Evolutionary conservation across 2,113 vertebrate genomes (phyloP).

Genomic region (Salvelinus namaycush): DNA sequence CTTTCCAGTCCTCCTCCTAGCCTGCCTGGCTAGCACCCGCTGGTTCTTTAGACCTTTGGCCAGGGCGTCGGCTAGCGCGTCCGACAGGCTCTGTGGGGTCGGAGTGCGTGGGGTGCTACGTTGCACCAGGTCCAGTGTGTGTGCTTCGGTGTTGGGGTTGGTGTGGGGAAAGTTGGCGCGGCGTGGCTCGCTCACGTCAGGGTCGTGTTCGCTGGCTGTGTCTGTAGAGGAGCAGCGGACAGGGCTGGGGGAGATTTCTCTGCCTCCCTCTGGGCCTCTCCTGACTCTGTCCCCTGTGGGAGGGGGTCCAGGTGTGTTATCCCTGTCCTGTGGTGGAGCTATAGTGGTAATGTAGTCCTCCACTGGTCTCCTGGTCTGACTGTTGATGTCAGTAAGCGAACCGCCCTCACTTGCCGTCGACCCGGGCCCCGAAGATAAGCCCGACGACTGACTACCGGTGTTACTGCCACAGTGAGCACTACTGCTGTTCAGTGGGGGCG

Average conservation of each 20-base stretch:
- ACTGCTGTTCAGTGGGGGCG: conserved; percentile 19
- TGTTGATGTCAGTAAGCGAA: neutral
- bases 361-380: neutral
- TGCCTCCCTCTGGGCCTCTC: conserved; percentile 44
- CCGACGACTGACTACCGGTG: neutral
- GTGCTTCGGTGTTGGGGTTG: conserved; percentile 22
- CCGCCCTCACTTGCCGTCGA: conserved; percentile 7
- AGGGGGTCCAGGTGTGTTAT: conserved; percentile 43
- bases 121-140: neutral
- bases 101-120: neutral
- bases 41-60: conserved; percentile 83
- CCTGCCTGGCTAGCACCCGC: conserved; percentile 79
- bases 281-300: conserved; percentile 48
- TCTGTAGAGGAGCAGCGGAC: conserved; percentile 88
- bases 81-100: conserved; percentile 44
- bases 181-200: conserved; percentile 67
- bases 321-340: conserved; percentile 20
- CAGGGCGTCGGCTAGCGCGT: conserved; percentile 69
- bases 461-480: conserved; percentile 1
- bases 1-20: conserved; percentile 55
- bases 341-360: neutral
- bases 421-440: conserved; percentile 23
- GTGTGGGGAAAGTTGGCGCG: conserved; percentile 12
- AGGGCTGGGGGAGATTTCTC: conserved; percentile 63
- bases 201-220: conserved; percentile 88